These are phyloP conservation scores for Punctoribates punctum DNA, from an alignment of 2,888 invertebrate species.

Conservation along the genomic window DNA sequence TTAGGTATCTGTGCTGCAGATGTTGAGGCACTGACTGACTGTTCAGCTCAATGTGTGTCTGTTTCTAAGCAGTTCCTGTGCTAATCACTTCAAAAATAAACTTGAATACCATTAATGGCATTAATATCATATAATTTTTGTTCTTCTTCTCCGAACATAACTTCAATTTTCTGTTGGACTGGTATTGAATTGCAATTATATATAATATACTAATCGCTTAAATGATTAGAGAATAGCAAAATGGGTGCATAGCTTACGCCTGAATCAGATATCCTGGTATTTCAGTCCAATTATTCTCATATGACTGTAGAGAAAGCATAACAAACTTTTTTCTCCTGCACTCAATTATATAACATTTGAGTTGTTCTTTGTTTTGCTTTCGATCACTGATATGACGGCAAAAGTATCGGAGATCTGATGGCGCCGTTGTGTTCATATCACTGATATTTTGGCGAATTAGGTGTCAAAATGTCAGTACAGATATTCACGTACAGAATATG, in stretches of 20 bases:
- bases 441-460: no score
- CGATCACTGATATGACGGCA: no score
- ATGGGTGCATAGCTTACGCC: not conserved
- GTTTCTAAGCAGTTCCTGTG: not conserved
- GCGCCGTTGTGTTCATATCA: no score
- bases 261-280: not conserved
- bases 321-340: no score
- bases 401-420: no score
- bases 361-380: no score
- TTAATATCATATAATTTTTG: slow-evolving; percentile 11
- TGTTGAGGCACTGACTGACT: not conserved
- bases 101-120: not conserved
- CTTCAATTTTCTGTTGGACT: not conserved
- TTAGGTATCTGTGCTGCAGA: slow-evolving; percentile 21
- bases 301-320: no score
- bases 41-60: not conserved
- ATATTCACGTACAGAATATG: no score
- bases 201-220: not conserved
- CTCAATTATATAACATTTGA: no score
- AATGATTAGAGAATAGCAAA: not conserved
- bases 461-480: no score
- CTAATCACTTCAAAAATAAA: not conserved
- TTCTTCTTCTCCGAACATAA: not conserved
- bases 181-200: slow-evolving; percentile 8
- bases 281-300: no score